A percentile compares a stretch with the other conserved stretches of the same genome.
These are phyloP conservation scores for Brachyhypopomus gauderio DNA, from an alignment of 2,113 vertebrate species.

Conservation along the genomic window DNA sequence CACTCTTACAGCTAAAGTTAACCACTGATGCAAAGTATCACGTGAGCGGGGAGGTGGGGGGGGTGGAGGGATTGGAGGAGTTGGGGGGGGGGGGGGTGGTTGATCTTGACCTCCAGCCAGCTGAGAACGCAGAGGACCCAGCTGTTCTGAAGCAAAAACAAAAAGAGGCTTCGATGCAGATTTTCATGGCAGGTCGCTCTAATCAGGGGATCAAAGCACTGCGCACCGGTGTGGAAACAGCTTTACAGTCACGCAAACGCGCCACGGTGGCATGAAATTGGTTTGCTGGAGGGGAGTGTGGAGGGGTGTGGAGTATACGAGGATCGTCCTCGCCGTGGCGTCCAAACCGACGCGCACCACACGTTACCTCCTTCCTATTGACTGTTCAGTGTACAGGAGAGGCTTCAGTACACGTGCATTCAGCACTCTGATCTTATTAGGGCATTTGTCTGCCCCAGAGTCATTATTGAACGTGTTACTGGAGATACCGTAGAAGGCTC, in stretches of 20 bases:
- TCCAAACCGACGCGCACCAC: neutral
- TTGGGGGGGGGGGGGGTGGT: too few species aligned
- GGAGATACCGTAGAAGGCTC: too few species aligned
- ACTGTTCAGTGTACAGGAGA: neutral
- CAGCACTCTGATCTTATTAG: slow-evolving; percentile 1
- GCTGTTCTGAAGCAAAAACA: slow-evolving; percentile 23
- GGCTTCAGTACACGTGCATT: neutral
- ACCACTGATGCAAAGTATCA: too few species aligned
- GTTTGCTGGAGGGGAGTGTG: slow-evolving; percentile 32
- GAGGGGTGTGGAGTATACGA: slow-evolving; percentile 27
- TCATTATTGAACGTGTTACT: too few species aligned
- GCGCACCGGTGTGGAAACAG: slow-evolving; percentile 38
- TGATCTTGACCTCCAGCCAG: neutral
- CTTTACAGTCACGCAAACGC: slow-evolving; percentile 34
- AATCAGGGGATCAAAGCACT: slow-evolving; percentile 53
- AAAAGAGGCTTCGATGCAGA: slow-evolving; percentile 20
- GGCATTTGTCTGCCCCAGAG: slow-evolving; percentile 12
- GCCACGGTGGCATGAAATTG: slow-evolving; percentile 51
- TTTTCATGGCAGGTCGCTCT: slow-evolving; percentile 41
- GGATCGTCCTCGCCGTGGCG: slow-evolving; percentile 13
- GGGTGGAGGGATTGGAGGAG: too few species aligned
- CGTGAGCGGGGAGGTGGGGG: too few species aligned
- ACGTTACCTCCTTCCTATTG: neutral
- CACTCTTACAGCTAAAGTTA: too few species aligned
- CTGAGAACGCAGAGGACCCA: neutral